phyloP scores from a whole-genome alignment of 2,888 invertebrate species.

The Melanostoma scalare region DNA sequence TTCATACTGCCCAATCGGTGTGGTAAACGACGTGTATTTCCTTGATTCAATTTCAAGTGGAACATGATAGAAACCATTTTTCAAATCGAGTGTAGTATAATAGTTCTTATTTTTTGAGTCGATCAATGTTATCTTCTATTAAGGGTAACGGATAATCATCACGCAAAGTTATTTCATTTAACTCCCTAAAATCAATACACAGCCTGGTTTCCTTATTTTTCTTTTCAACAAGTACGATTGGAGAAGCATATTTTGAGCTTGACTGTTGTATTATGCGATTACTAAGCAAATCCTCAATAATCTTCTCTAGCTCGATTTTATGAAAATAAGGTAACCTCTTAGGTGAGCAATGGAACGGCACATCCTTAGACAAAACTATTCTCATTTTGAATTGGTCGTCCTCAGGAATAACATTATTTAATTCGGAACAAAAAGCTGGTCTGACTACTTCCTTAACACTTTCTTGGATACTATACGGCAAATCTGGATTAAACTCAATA shows the following conservation, averaged over 20 bases:
- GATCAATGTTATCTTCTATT: slow-evolving; percentile 55
- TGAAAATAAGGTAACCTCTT: slow-evolving; percentile 48
- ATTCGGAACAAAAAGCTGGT: slow-evolving; percentile 22
- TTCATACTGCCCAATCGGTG: no score
- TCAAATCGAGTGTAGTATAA: slow-evolving; percentile 70
- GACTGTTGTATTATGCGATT: slow-evolving; percentile 47
- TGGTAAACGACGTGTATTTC: no score
- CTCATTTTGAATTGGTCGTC: slow-evolving; percentile 37
- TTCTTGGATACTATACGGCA: slow-evolving; percentile 13
- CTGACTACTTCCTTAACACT: slow-evolving; percentile 14
- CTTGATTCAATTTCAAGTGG: slow-evolving; percentile 38
- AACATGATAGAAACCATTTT: slow-evolving; percentile 73
- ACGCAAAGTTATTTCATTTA: no score
- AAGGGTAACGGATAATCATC: slow-evolving; percentile 44
- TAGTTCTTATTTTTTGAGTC: slow-evolving; percentile 62
- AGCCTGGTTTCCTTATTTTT: no score
- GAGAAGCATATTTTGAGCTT: no score
- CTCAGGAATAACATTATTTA: slow-evolving; percentile 6
- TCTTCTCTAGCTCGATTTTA: slow-evolving; percentile 41
- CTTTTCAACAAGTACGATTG: no score
- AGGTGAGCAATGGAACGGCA: slow-evolving; percentile 51
- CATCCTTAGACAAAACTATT: slow-evolving; percentile 38
- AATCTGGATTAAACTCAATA: slow-evolving; percentile 31
- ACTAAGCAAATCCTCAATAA: slow-evolving; percentile 35
- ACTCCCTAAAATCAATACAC: no score